A percentile compares a stretch with the other conserved stretches of the same genome.
Conservation (phyloP, 2,797 vertebrate genomes). For the Melanotaenia boesemani region DNA sequence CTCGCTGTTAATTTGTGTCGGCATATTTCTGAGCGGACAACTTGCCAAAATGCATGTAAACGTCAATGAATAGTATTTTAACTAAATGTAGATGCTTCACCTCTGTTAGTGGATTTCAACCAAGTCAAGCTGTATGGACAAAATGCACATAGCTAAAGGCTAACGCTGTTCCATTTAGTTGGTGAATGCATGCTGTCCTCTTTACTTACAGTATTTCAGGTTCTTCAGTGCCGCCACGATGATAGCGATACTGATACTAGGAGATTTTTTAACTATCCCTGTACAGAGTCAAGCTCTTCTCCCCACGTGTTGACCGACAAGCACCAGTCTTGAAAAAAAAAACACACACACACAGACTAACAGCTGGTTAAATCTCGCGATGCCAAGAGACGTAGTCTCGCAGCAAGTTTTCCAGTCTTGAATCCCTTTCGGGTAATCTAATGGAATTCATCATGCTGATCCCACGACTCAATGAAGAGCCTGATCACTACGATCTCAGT, state of each 20-base stretch:
- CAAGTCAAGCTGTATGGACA: constrained; percentile 38
- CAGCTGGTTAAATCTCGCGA: constrained; percentile 87
- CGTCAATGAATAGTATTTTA: background rate
- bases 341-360: constrained; percentile 71
- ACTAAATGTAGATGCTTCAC: background rate
- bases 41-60: background rate
- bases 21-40: background rate
- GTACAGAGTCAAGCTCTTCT: constrained; percentile 70
- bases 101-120: constrained; percentile 20
- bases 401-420: background rate
- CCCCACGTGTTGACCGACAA: constrained; percentile 86
- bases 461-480: too few relatives aligned
- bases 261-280: constrained; percentile 61
- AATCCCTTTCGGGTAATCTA: too few relatives aligned
- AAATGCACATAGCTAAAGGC: constrained; percentile 24
- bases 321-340: constrained; percentile 76
- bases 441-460: too few relatives aligned
- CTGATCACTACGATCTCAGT: too few relatives aligned
- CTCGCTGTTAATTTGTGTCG: constrained; percentile 5
- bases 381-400: constrained; percentile 49
- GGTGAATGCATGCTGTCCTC: background rate
- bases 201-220: constrained; percentile 77
- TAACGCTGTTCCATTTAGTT: constrained; percentile 11
- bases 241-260: constrained; percentile 40
- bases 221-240: constrained; percentile 76